Base-by-base conservation (phyloP, 2,113 vertebrate genomes). In the Progne subis region DNA sequence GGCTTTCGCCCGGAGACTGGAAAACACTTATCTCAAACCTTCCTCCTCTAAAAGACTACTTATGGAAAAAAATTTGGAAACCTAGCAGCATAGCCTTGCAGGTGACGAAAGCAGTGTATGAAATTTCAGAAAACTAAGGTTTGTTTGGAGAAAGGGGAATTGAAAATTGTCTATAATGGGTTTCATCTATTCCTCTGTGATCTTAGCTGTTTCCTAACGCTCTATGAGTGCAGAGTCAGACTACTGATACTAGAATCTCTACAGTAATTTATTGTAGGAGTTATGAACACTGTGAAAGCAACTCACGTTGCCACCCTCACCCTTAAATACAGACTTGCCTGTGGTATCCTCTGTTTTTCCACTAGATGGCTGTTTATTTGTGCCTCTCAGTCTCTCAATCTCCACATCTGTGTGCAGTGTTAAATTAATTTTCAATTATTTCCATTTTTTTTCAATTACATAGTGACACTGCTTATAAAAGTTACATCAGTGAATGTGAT, bases 401-500 rank as follows among this genome's bases (percentile, higher is more conserved):
- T 75, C 55, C 25, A 11, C 68, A 86, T 76, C 87, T 90, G 39
- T 81, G 14, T 78, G 59, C 34, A 95, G 47, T 92, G 37, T 83
- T 96, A 91, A 88, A 81, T 97, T 92, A 92, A 95, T 97, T 97
- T 97, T 53, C 76, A 96, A 28, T 92, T 94, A 93, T 96, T 97
- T 97, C 56, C 68, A 96, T 32, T 94, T 96, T 74, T 92, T 96
- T 72, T 53, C 86, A 77, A 44, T 96, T 91, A 82, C 9, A 44
- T 55, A 61, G 83, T 92, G 71, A 92, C 74, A 90, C 32, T 77
- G 52, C 25, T 94, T 97, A 84, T 29, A 91, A 79, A 87, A 82
- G 67, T 60, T 93, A 78, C 47, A 52, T 94, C 70, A 86, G 41
- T 87, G 79, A 47, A 96, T 95, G 65, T 75, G 90, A 86, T 92